Base-by-base conservation (phyloP, 2,113 vertebrate species). In the Promerops cafer region DNA sequence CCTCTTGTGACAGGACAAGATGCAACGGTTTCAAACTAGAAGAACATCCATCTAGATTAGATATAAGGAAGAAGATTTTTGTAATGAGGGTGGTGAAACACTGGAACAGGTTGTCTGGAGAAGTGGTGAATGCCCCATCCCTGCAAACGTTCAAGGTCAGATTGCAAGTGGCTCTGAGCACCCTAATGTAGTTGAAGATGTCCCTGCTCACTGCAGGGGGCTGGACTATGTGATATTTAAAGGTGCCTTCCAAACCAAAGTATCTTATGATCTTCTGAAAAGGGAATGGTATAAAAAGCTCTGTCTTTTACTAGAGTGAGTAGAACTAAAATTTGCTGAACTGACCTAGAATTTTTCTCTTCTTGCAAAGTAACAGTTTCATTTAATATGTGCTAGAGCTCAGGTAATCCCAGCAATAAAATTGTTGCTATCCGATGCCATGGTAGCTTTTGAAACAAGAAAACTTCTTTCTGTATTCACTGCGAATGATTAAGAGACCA, bases 381-480 rank as follows among this genome's bases (percentile, higher is more conserved):
- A 56, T 89, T 91, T 64, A 57, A 96, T 47, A 97, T 71, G 63
- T 89, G 60, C 89, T 95, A 96, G 78, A 90, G 49, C 74, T 96
- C 71, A 14, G 82, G 94, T 96, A 97, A 98, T 97, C 85, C 83
- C 61, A 94, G 90, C 89, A 94, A 95, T 97, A 96, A 97, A 97
- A 96, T 79, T 37, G 45, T 96, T 94, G 82, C 69, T 92, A 50
- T 95, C 59, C 59, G 97, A 93, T 94, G 81, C 77, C 64, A 24
- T 85, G 91, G 83, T 92, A 96, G 91, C 45, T 94, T 97, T 91
- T 81, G 92, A 96, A 97, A 85, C 52, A 95, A 94, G 82, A 96
- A 98, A 97, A 95, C 68, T 45, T 91, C 84, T 96, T 81, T 81
- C 94, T 81, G 39, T 94, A 88, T 89, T 98, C 89, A 70, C 90